A percentile compares a stretch with the other conserved stretches of the same genome.
Conservation (phyloP, 1,140 invertebrate genomes). For the Drosophila kikkawai region DNA sequence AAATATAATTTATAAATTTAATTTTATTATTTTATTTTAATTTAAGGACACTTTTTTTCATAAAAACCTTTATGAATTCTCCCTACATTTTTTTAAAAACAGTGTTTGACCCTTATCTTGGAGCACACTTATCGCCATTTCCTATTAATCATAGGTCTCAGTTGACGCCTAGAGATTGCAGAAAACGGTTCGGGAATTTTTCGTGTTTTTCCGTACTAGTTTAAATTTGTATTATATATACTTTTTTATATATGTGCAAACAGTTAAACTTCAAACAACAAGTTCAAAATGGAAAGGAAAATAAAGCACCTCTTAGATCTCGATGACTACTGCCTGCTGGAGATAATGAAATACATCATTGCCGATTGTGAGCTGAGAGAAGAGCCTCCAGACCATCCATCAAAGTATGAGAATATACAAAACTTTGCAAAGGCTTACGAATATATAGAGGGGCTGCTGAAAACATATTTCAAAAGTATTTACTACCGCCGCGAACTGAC, state of each 20-base stretch:
- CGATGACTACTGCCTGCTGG: background rate
- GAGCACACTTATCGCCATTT: background rate
- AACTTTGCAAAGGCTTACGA: background rate
- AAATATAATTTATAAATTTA: no score
- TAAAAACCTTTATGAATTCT: no score
- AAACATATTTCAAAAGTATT: background rate
- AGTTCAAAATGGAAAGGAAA: background rate
- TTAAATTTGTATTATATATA: no score
- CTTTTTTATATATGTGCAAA: no score
- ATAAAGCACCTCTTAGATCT: background rate
- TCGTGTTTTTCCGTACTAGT: no score
- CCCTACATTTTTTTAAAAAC: no score
- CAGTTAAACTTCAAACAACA: no score
- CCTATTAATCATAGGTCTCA: background rate
- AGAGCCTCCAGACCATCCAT: background rate
- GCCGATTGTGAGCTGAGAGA: background rate
- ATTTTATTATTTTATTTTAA: no score
- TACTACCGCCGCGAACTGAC: background rate
- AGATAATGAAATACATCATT: constrained; percentile 6
- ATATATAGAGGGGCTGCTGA: background rate
- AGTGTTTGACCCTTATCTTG: background rate
- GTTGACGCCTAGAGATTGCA: background rate
- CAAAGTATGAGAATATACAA: background rate
- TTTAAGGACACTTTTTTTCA: no score
- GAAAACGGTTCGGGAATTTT: background rate